Conservation (phyloP, 1,140 invertebrate genomes). For the Cyrtorhinus lividipennis region DNA sequence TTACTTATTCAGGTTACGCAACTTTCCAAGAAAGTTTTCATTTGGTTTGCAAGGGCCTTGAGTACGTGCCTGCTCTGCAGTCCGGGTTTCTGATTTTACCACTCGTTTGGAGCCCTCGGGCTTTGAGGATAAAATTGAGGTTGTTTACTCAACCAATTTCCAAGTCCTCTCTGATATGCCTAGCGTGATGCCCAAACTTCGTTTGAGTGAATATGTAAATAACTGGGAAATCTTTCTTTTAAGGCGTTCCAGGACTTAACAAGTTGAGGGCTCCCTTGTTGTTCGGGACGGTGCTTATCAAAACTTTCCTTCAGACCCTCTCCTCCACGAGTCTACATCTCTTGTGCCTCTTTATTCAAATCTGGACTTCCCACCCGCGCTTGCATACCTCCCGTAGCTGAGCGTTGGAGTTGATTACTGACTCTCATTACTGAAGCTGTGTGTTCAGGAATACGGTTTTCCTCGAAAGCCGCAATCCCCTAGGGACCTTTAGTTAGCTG, state of each 20-base stretch:
- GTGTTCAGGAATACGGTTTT: background rate
- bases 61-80: too few species aligned
- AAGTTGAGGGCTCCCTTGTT: background rate
- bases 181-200: background rate
- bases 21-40: too few species aligned
- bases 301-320: background rate
- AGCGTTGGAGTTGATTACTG: background rate
- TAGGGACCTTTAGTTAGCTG: background rate
- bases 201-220: conserved; percentile 10
- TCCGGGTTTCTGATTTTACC: too few species aligned
- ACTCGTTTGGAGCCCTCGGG: too few species aligned
- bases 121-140: background rate
- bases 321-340: too few species aligned
- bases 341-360: background rate
- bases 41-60: too few species aligned
- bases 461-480: background rate
- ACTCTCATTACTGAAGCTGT: background rate
- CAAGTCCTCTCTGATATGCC: conserved; percentile 1
- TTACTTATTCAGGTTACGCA: too few species aligned
- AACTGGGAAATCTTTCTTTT: background rate
- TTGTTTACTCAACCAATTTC: conserved; percentile 3
- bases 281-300: conserved; percentile 1
- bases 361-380: background rate
- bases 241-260: background rate
- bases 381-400: background rate